Evolutionary conservation across 2,888 invertebrate genomes (phyloP), one percentile per base, ranked within the genome.

Genomic region (Oxyteleia sp.): DNA sequence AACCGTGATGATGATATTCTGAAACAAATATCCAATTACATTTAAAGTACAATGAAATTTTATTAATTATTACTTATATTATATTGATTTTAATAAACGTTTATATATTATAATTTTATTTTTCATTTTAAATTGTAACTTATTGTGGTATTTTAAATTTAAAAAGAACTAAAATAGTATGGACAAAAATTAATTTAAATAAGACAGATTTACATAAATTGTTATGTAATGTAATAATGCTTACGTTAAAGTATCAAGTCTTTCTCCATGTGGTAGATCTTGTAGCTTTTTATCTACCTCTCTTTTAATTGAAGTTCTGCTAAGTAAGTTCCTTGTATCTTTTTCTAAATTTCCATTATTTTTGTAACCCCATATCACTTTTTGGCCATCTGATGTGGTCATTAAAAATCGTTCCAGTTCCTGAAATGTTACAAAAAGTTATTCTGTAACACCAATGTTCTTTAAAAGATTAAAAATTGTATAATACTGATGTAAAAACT

Each of bases 261-360:
- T 63, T 32, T 43, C 26, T 5, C 63, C 45, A 16, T 2, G n/a
- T n/a, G 47, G 15, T 15, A 63, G 26, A 38, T 15, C 5, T 45
- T 23, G 10, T 20, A 43, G 15, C 29, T 29, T 8, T 32, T 53
- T 15, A 53, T 53, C 29, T 11, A 38, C 11, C 18, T 59, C 59
- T 8, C 59, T 13, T 59, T 59, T 59, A 2, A 59, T 41, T 41
- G 41, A 8, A 23, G 23, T 41, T 23, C 59, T 7, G 8, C 18
- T 11, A 13, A 57, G 16, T 57, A 57, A 57, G 18, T 8, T 18
- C 18, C 57, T 35, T 5, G 57, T 18, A 57, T 57, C 20, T 57
- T 57, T 57, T 18, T 57, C 57, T 41, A 59, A 41, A 23, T 59
- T 38, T 8, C 59, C 59, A 43, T 18, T 23, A 41, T 38, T 59